Conservation (phyloP, 2,797 vertebrate genomes). For the Lutjanus argentimaculatus region DNA sequence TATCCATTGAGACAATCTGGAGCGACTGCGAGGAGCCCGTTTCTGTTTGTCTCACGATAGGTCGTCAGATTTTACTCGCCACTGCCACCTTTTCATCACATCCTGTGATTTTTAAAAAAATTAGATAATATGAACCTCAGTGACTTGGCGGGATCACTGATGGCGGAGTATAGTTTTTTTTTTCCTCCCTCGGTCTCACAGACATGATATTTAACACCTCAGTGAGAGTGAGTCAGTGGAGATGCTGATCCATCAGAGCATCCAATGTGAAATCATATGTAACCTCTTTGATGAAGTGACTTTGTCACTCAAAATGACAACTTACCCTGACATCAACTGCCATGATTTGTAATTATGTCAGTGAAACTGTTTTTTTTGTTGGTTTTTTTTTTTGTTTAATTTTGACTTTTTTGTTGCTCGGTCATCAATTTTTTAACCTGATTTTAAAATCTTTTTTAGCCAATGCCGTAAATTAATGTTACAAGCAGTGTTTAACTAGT, state of each 20-base stretch:
- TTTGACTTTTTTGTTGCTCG: background rate
- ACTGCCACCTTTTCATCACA: conserved; percentile 60
- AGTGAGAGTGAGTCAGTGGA: conserved; percentile 55
- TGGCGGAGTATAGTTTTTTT: conserved; percentile 19
- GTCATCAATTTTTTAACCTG: background rate
- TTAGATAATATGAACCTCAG: conserved; percentile 53
- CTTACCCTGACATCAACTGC: no score
- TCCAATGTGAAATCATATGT: conserved; percentile 6
- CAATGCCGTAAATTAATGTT: background rate
- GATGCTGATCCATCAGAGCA: conserved; percentile 29
- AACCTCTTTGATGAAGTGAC: conserved; percentile 8
- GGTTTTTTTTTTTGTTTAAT: background rate
- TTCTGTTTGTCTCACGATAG: conserved; percentile 58
- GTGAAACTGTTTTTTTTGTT: no score
- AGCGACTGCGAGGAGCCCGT: conserved; percentile 42
- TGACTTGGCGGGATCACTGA: conserved; percentile 33
- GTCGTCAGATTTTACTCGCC: conserved; percentile 72
- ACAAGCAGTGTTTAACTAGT: background rate
- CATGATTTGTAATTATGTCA: no score
- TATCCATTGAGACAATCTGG: conserved; percentile 57
- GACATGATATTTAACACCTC: conserved; percentile 67
- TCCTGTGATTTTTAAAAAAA: conserved; percentile 73
- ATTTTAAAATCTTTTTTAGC: background rate
- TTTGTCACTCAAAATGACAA: background rate
- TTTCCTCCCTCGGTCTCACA: conserved; percentile 54